Conservation (phyloP, 2,113 vertebrate species). For the Anthoscopus minutus region DNA sequence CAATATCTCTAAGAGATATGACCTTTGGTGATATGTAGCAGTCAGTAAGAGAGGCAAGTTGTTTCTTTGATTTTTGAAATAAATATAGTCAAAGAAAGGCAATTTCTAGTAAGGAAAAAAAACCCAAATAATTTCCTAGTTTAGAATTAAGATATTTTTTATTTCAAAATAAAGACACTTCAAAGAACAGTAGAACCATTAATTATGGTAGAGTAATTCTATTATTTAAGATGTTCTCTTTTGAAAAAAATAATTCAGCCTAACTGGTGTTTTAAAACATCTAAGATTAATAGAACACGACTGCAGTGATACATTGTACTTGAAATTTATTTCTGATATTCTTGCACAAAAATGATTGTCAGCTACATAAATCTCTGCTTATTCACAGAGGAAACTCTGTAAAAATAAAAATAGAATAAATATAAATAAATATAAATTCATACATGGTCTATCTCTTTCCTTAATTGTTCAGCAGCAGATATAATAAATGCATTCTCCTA, state of each 20-base stretch:
- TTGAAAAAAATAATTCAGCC: neutral
- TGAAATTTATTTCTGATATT: neutral
- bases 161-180: neutral
- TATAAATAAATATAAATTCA: conserved; percentile 8
- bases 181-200: neutral
- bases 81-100: neutral
- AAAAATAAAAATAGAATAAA: too few relatives aligned
- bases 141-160: neutral
- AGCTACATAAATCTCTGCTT: conserved; percentile 32
- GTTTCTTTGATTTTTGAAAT: neutral
- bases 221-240: neutral
- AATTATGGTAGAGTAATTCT: neutral
- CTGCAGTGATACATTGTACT: neutral
- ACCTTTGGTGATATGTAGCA: neutral
- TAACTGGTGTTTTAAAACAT: neutral
- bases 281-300: neutral
- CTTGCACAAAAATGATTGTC: neutral
- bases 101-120: neutral
- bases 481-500: neutral
- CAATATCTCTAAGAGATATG: neutral
- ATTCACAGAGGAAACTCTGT: conserved; percentile 35
- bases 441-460: neutral
- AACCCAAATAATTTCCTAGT: neutral
- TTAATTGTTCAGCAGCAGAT: neutral
- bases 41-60: neutral